phyloP scores from a whole-genome alignment of 2,797 vertebrate species.

The Echeneis naucrates region DNA sequence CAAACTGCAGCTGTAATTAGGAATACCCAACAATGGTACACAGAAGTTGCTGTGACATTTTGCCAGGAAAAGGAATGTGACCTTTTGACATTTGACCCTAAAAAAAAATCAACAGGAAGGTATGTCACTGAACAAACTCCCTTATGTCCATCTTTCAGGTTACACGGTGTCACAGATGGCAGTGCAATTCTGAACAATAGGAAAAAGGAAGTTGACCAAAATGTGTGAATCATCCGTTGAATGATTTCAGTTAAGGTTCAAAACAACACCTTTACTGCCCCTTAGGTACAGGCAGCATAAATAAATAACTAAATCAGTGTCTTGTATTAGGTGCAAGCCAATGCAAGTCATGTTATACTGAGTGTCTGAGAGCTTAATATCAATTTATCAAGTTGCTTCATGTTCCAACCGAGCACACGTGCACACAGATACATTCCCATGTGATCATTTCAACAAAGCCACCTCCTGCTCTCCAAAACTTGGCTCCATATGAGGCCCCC shows the following conservation, averaged over 20 bases:
- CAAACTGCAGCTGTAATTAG: slow-evolving; percentile 39
- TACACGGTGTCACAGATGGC: slow-evolving; percentile 10
- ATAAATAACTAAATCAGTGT: background rate
- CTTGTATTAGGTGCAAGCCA: slow-evolving; percentile 36
- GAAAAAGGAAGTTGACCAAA: background rate
- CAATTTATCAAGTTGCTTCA: slow-evolving; percentile 41
- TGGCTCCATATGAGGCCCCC: slow-evolving; percentile 71
- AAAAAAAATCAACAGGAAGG: slow-evolving; percentile 71
- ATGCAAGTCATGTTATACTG: slow-evolving; percentile 26
- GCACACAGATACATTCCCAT: slow-evolving; percentile 24
- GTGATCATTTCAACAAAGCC: slow-evolving; percentile 59
- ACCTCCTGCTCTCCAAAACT: slow-evolving; percentile 69
- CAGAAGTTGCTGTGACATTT: slow-evolving; percentile 57
- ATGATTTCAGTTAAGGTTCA: background rate
- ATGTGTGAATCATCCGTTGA: background rate
- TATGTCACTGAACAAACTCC: slow-evolving; percentile 53
- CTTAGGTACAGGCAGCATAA: background rate
- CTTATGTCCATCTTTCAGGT: slow-evolving; percentile 17
- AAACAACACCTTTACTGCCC: background rate
- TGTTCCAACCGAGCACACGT: slow-evolving; percentile 32
- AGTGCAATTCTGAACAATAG: slow-evolving; percentile 25
- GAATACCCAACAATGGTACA: slow-evolving; percentile 26
- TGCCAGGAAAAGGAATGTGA: slow-evolving; percentile 79
- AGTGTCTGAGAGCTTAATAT: slow-evolving; percentile 32
- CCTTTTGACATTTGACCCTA: slow-evolving; percentile 77